Evolutionary conservation across 2,888 invertebrate species (phyloP), one percentile per base, ranked within the genome.

Genomic region (Sphaerophoria rueppellii): DNA sequence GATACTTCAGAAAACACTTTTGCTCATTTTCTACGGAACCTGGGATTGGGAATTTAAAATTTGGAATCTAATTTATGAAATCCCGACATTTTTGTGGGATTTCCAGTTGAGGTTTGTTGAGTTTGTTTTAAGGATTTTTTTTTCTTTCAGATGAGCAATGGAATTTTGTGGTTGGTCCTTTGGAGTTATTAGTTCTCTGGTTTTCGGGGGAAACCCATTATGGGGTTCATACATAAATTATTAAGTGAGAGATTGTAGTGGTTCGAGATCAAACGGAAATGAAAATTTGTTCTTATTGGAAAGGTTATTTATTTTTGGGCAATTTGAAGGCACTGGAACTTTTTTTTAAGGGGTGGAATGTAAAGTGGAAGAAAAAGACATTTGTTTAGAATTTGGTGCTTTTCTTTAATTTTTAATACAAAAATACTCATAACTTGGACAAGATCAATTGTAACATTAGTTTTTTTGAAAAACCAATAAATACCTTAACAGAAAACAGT

Each of bases 401-500:
- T 50, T 46, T 34, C 4, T 50, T 43, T 6, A 0, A 32, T 12
- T 35, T 65, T 50, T 37, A 46, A 50, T 65, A 65, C 11, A 65
- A 65, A 65, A 65, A 65, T 65, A 65, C 65, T 11, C 43, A 43
- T 43, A 43, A 43, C 11, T 43, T 43, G 11, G 43, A 43, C 43
- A 43, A 43, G 43, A 40, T 9, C 6, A 40, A 40, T 7, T 40
- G 40, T n/a, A 14, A 35, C n/a, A 35, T 24, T n/a, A 5, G 6
- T 14, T n/a, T 50, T 16, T 16, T 35, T 57, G n/a, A 67, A 37
- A 50, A 52, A 57, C 35, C 63, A 69, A 82, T 78, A 77, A 63
- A 78, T 74, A 71, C 9, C 74, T 79, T 72, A 80, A 83, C 67
- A 69, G 34, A 40, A 60, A 83, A 80, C 80, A 83, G 80, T 80